Conservation (phyloP, 2,888 invertebrate species). For the Spodoptera exigua region DNA sequence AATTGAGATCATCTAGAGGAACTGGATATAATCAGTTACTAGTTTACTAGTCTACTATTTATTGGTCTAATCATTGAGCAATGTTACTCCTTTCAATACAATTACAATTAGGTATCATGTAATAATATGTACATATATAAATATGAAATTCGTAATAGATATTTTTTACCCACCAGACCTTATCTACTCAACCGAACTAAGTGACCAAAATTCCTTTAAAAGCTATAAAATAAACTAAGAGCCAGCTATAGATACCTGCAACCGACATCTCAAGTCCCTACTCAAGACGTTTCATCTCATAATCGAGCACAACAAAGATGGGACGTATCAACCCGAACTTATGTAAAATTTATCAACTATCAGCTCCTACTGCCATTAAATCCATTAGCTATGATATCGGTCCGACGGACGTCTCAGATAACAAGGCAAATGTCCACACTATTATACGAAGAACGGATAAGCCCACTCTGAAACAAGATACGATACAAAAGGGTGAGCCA, state of each 20-base stretch:
- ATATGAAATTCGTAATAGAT: no score
- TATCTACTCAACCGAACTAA: not conserved
- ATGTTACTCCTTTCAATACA: no score
- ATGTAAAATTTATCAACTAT: constrained; percentile 63
- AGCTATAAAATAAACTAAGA: not conserved
- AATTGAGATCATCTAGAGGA: no score
- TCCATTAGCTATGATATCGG: constrained; percentile 67
- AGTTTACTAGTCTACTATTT: no score
- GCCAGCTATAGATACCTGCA: constrained; percentile 6
- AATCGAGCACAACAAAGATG: constrained; percentile 39
- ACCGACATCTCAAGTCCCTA: constrained; percentile 29
- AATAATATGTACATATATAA: no score
- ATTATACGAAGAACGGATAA: constrained; percentile 81
- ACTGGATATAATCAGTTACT: no score
- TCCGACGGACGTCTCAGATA: constrained; percentile 62
- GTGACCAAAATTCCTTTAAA: not conserved
- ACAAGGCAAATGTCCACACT: constrained; percentile 72
- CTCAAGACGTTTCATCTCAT: constrained; percentile 24
- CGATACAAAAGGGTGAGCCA: constrained; percentile 82
- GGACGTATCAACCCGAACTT: constrained; percentile 50
- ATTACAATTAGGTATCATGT: no score
- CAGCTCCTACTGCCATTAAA: constrained; percentile 60
- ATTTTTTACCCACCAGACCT: no score
- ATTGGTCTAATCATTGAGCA: no score
- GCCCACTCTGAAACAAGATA: constrained; percentile 86